Base-by-base conservation (phyloP, 2,797 vertebrate genomes). In the Atherinosoma microstoma region DNA sequence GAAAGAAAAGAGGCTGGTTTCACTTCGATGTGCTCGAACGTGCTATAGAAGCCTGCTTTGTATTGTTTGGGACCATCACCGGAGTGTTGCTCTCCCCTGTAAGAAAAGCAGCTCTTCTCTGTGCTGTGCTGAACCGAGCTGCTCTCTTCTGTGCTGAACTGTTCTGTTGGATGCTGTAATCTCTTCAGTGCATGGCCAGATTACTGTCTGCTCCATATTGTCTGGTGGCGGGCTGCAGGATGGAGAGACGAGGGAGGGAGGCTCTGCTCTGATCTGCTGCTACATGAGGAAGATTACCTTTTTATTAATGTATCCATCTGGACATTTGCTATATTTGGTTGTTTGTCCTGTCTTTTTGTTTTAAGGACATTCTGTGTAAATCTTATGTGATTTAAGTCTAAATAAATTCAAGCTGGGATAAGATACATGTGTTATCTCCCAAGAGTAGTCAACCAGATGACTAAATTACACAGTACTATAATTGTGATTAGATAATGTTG, bases 191-290 rank as follows among this genome's bases (percentile, higher is more conserved):
- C 91, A 81, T 74, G 83, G 87, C 82, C 90, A 92, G 93, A 93
- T 95, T 94, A 94, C 90, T 84, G 88, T 88, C 92, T 91, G 86
- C 82, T 93, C 86, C 91, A 85, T 91, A 89, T 92, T 94, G 89
- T 91, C 78, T 87, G 80, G 85, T 88, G 84, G 86, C 60, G 34
- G 81, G 74, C 73, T 80, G 85, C 80, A 57, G 84, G 87, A 87
- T 72, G 84, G 82, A 79, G 85, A 58, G 83, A 82, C 76, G 74
- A 83, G 76, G 71, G 70, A 75, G 72, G 76, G 64, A 77, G 80
- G 84, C 82, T 80, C 74, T 76, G 76, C 81, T 75, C 84, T 85
- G 85, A 87, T 90, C 87, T 86, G 75, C 83, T 56, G 60, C 87
- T 85, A 77, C 87, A 88, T 83, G 73, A 83, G 82, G 76, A 91